Percentiles rank a stretch among this genome's conserved stretches.
These are phyloP conservation scores for Anaspis maculata DNA, from an alignment of 2,888 invertebrate genomes.

Conservation along the genomic window DNA sequence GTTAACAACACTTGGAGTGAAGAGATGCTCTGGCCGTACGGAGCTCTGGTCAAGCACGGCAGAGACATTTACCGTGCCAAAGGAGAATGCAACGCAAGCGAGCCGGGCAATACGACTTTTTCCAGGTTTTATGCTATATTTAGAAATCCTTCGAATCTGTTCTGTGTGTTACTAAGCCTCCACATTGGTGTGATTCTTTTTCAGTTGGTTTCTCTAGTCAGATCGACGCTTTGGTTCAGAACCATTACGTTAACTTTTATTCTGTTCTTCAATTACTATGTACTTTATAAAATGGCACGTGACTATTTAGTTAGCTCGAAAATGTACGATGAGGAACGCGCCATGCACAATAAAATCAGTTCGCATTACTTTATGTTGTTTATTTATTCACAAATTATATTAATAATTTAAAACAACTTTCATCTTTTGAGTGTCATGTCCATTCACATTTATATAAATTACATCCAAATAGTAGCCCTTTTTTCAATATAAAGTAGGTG, in stretches of 20 bases:
- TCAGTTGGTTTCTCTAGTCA: constrained; percentile 70
- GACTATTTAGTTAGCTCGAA: constrained; percentile 81
- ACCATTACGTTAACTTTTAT: constrained; percentile 78
- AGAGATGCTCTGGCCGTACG: constrained; percentile 62
- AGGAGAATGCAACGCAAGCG: constrained; percentile 76
- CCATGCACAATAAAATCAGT: constrained; percentile 55
- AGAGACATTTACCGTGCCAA: constrained; percentile 68
- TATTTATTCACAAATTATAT: no score
- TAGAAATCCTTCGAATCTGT: constrained; percentile 71
- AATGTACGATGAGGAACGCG: constrained; percentile 65
- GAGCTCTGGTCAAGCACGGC: constrained; percentile 64
- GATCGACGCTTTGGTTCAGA: constrained; percentile 86
- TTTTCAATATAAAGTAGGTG: no score
- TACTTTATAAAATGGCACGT: constrained; percentile 79
- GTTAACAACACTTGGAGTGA: constrained; percentile 47
- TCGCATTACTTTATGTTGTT: constrained; percentile 7
- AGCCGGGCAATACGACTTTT: constrained; percentile 76
- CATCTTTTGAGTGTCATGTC: no score
- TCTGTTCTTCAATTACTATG: constrained; percentile 84
- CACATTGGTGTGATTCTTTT: constrained; percentile 63
- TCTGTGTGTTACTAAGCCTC: constrained; percentile 64
- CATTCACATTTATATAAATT: no score
- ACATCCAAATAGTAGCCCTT: no score
- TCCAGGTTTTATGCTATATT: constrained; percentile 86
- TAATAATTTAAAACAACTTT: no score